These are phyloP conservation scores for Sorex araneus DNA, from an alignment of 2,113 vertebrate genomes.

Conservation along the genomic window DNA sequence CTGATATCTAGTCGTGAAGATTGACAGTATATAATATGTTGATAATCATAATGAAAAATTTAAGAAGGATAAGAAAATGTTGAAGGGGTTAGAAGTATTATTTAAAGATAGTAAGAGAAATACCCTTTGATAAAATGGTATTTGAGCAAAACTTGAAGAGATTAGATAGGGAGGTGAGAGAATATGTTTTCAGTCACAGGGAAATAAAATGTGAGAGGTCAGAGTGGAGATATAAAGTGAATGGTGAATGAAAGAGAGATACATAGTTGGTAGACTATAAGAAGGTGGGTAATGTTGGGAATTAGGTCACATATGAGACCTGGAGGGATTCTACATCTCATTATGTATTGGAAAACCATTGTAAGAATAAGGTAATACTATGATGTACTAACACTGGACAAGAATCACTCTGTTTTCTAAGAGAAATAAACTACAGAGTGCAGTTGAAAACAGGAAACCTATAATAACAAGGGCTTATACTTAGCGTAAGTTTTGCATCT, in stretches of 20 bases:
- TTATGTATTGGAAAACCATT: not conserved
- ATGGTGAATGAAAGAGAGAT: too few relatives aligned
- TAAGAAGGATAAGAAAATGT: not conserved
- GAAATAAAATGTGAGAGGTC: not conserved
- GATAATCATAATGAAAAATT: not conserved
- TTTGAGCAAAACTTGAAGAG: not conserved
- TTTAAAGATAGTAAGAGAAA: not conserved
- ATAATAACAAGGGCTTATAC: not conserved
- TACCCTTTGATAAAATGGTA: not conserved
- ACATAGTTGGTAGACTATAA: not conserved
- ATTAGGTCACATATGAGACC: not conserved
- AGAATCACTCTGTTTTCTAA: not conserved
- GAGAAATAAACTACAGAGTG: not conserved
- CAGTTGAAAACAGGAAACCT: not conserved
- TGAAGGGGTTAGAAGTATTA: not conserved
- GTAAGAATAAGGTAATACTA: not conserved
- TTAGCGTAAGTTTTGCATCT: not conserved
- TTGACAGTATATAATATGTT: not conserved
- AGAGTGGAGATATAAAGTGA: not conserved
- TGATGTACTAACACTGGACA: not conserved
- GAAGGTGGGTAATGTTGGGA: not conserved
- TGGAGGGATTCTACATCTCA: not conserved
- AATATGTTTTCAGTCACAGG: not conserved
- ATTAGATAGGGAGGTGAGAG: not conserved
- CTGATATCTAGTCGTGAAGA: not conserved